phyloP scores from a whole-genome alignment of 2,113 vertebrate species.

The Euleptes europaea region DNA sequence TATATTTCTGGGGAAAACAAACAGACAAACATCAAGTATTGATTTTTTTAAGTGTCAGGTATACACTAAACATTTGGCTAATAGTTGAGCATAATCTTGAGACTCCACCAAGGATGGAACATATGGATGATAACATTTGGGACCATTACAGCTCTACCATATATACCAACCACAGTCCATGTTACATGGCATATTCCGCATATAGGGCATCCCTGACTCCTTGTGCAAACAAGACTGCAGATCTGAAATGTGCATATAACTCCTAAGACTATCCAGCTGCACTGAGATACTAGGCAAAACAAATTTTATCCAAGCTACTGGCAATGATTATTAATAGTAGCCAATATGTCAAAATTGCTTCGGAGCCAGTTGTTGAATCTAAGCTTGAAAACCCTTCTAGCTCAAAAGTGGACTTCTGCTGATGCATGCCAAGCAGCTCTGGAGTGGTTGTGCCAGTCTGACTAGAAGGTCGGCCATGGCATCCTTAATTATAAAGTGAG shows the following conservation, averaged over 20 bases:
- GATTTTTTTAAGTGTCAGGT: too few species aligned
- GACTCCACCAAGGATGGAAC: too few species aligned
- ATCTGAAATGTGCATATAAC: background rate
- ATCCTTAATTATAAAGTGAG: conserved; percentile 46
- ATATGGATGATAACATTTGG: too few species aligned
- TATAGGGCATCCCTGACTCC: background rate
- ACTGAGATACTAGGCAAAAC: background rate
- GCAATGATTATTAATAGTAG: background rate
- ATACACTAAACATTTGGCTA: too few species aligned
- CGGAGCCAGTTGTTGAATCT: background rate
- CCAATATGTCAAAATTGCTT: background rate
- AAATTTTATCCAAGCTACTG: background rate
- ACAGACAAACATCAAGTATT: background rate
- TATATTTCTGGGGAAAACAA: background rate
- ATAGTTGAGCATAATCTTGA: too few species aligned
- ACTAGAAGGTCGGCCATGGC: conserved; percentile 30
- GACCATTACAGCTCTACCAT: too few species aligned
- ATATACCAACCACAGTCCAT: too few species aligned
- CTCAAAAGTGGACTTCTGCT: conserved; percentile 12
- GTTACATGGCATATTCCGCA: too few species aligned
- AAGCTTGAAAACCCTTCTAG: background rate
- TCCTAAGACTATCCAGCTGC: background rate
- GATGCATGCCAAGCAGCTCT: background rate
- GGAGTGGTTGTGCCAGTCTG: conserved; percentile 22
- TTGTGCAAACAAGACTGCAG: background rate